Base-by-base conservation (phyloP, 2,113 vertebrate species). In the Aphelocoma coerulescens region DNA sequence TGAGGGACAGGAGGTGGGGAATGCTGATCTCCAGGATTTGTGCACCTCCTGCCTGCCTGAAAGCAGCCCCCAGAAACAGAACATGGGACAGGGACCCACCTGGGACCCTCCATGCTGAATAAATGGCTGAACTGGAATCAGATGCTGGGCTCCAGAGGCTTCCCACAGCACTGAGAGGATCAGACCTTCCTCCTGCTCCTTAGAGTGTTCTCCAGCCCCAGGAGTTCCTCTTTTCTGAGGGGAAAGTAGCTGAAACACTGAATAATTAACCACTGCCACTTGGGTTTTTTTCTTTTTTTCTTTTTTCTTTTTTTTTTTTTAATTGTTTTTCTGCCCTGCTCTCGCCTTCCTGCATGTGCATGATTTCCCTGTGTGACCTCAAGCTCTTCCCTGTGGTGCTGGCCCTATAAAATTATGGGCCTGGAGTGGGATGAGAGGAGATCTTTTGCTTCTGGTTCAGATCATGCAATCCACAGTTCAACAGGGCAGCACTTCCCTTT, bases 361-460 rank as follows among this genome's bases (percentile, higher is more conserved):
- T 15, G 1, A 0, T 30, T 51, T 43, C 18, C 32, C n/a, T 32
- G 59, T 0, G 2, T 10, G 33, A 32, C 21, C 24, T 10, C 1
- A 3, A 67, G 39, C 62, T 76, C 13, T 16, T 57, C 41, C 39
- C n/a, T 28, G 16, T 37, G 43, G 28, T 54, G 33, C 48, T 76
- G 37, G 62, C 27, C 27, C 63, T 48, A 6, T 11, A 46, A 44
- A 72, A 39, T 44, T 35, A 16, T 18, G 49, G 51, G 9, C 16
- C 44, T 79, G 48, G 32, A 22, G 11, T 4, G 3, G 19, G 8
- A 24, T 37, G 32, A 55, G 44, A 81, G 39, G 10, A 61, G 20
- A 65, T 2, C 16, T 67, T 48, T 69, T 62, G 46, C 61, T 72
- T 61, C 74, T 59, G 46, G 22, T 27, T 76, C 39, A 26, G 22